These are phyloP conservation scores for Lepidocolaptes lacrymiger DNA, from an alignment of 2,797 vertebrate species.

Conservation along the genomic window DNA sequence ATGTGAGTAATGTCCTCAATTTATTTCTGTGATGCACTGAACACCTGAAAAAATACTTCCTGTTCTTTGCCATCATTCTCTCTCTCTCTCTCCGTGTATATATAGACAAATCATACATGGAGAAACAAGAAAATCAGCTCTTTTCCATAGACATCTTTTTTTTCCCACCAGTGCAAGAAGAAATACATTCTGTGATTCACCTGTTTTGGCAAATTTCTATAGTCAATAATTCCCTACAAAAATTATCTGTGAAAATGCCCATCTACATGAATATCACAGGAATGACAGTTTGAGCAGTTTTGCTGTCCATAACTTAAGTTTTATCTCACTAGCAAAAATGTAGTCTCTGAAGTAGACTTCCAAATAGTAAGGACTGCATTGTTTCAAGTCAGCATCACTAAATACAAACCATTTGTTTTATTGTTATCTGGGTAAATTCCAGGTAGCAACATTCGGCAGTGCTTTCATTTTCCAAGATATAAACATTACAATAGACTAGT, in stretches of 20 bases:
- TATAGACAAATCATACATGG: not conserved
- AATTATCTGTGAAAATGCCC: not conserved
- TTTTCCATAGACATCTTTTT: not conserved
- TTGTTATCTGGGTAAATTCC: not conserved
- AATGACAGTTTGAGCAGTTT: not conserved
- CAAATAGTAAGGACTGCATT: not conserved
- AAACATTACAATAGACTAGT: not conserved
- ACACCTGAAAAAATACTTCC: conserved; percentile 27
- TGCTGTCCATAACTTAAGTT: not conserved
- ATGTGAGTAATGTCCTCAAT: conserved; percentile 8
- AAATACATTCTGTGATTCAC: not conserved
- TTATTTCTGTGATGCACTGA: not conserved
- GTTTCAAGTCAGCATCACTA: not conserved
- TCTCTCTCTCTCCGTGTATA: accelerated
- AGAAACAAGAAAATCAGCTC: not conserved
- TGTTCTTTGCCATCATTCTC: not conserved
- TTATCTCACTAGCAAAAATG: not conserved
- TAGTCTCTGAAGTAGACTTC: not conserved
- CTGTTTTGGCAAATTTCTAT: not conserved
- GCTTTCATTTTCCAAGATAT: not conserved
- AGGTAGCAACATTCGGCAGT: not conserved
- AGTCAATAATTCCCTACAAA: not conserved
- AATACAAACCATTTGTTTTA: not conserved
- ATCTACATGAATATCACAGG: not conserved
- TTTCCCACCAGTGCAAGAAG: not conserved